Base-by-base conservation (phyloP, 2,888 invertebrate genomes). In the Iphiclides podalirius region DNA sequence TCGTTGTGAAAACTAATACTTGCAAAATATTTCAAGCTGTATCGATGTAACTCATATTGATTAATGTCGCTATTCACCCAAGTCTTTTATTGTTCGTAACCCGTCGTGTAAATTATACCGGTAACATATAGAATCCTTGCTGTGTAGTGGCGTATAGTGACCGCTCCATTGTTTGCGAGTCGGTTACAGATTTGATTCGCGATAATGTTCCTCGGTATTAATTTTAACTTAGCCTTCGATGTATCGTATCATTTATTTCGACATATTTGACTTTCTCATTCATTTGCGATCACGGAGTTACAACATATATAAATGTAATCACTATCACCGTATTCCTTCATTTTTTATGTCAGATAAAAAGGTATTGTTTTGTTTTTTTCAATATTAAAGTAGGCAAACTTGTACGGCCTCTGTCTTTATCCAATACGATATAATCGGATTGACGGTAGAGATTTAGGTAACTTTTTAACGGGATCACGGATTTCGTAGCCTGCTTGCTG, bases 361-460 rank as follows among this genome's bases (percentile, higher is more conserved):
- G 20, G 20, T 20, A 3, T 20, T 4, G 20, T 20, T 20, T 20
- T 23, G 4, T 34, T 12, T 42, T 13, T 20, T 17, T 11, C 14
- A 34, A 34, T 34, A 42, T 17, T 34, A 17, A 9, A 31, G 11
- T 31, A 12, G 11, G 12, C 9, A 20, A 33, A 42, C 38, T 38
- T 38, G 33, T 69, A 67, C 40, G 78, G 74, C 61, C 72, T 79
- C 76, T 49, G 61, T 12, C 33, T 11, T 23, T 61, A 63, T 63
- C 58, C 61, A 67, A 59, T 65, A 59, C 63, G 55, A 52, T 57
- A 63, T 77, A 78, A 81, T 76, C 75, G 70, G 73, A 78, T 81
- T 79, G 61, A 33, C 12, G 64, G 63, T 48, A 36, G 16, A 67
- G 67, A 68, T 66, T 70, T 62, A 58, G 31, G 57, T 53, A 39